A percentile compares a stretch with the other conserved stretches of the same genome.
Conservation (phyloP, 2,888 invertebrate genomes). For the Chorisops tibialis region DNA sequence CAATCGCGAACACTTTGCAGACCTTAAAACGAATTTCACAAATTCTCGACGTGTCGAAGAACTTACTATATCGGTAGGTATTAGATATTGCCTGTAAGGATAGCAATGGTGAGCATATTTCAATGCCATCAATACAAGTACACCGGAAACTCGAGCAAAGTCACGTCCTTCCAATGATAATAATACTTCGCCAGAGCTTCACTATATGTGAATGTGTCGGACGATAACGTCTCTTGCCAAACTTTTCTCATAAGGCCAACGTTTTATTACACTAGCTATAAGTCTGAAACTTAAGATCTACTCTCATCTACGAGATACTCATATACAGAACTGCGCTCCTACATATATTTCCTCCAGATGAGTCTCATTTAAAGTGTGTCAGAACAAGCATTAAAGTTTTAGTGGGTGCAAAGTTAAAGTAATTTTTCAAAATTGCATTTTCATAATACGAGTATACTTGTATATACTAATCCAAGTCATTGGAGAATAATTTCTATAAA, state of each 20-base stretch:
- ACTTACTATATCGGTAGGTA: no score
- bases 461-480: no score
- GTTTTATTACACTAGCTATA: conserved; percentile 17
- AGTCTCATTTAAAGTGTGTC: conserved; percentile 17
- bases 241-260: conserved; percentile 21
- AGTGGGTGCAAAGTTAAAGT: conserved; percentile 18
- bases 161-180: conserved; percentile 20
- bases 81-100: no score
- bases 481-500: no score
- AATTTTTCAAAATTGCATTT: conserved; percentile 18
- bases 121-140: no score
- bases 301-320: background rate
- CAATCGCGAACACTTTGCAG: no score
- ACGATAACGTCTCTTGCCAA: background rate
- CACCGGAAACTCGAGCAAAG: conserved; percentile 3
- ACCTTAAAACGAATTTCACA: no score
- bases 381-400: conserved; percentile 16
- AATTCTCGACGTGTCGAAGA: no score
- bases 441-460: background rate
- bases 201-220: conserved; percentile 1
- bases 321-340: background rate
- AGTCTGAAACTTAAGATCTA: conserved; percentile 3
- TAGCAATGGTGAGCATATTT: no score
- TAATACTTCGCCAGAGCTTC: background rate
- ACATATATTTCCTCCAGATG: background rate